A percentile compares a stretch with the other conserved stretches of the same genome.
Evolutionary conservation across 1,140 invertebrate genomes (phyloP).

Genomic region (Pygmarrhopalites habei): DNA sequence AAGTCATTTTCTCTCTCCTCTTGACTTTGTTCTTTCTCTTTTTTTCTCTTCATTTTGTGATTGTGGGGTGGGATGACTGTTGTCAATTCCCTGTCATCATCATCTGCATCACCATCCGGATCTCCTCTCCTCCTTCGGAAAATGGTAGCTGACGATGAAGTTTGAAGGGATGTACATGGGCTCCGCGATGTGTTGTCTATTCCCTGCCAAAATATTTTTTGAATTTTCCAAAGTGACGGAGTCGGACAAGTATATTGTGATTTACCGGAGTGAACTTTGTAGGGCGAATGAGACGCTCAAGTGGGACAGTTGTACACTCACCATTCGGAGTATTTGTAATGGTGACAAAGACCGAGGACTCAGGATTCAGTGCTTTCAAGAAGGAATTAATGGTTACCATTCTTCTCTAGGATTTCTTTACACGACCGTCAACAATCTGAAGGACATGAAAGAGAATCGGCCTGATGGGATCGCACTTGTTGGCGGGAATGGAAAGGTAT

Average conservation of each 20-base stretch:
- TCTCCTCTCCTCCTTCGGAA: no score
- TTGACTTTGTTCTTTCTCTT: no score
- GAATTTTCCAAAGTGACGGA: constrained; percentile 50
- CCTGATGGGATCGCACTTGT: not conserved
- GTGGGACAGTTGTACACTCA: constrained; percentile 46
- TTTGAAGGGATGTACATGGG: constrained; percentile 16
- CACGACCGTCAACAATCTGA: not conserved
- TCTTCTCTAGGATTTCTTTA: constrained; percentile 18
- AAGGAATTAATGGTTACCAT: constrained; percentile 34
- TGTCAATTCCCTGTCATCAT: no score
- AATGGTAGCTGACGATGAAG: constrained; percentile 2
- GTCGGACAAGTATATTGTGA: constrained; percentile 46
- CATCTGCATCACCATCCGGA: no score
- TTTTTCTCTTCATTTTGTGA: no score
- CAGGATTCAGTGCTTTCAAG: constrained; percentile 24
- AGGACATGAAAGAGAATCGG: not conserved
- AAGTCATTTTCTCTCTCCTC: no score
- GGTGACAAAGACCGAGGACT: constrained; percentile 26
- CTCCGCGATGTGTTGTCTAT: constrained; percentile 18
- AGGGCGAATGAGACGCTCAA: constrained; percentile 25
- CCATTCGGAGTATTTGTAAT: constrained; percentile 48
- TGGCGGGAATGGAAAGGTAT: not conserved
- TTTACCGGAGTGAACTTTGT: constrained; percentile 44
- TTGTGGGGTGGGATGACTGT: no score
- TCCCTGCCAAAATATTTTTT: constrained; percentile 49